Percentiles rank a stretch among this genome's conserved stretches.
These are phyloP conservation scores for Periophthalmodon schlosseri DNA, from an alignment of 2,113 vertebrate species.

Conservation along the genomic window DNA sequence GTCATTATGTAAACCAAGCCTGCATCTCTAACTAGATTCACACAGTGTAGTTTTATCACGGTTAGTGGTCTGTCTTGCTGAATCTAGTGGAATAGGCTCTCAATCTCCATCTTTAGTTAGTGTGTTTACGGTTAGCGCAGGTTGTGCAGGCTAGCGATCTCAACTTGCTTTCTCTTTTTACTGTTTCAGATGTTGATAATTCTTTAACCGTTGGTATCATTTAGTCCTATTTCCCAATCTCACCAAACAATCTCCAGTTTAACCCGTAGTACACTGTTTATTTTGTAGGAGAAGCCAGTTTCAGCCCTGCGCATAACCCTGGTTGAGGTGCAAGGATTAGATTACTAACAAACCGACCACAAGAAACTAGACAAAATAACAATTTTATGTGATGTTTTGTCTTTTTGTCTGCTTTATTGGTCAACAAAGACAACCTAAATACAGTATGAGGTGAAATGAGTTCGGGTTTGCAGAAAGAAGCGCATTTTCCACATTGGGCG, in stretches of 20 bases:
- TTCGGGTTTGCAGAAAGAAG: conserved; percentile 30
- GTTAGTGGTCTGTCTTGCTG: background rate
- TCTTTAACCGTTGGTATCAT: background rate
- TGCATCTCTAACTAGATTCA: background rate
- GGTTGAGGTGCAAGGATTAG: background rate
- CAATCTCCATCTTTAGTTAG: background rate
- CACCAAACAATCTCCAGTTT: conserved; percentile 16
- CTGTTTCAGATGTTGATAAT: background rate
- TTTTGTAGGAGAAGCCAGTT: conserved; percentile 33
- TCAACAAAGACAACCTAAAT: conserved; percentile 45
- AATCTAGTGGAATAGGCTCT: background rate
- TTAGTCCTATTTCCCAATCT: background rate
- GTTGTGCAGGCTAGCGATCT: background rate
- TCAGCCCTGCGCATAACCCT: conserved; percentile 11
- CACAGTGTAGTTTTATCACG: background rate
- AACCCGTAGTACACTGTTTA: conserved; percentile 28
- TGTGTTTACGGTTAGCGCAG: background rate
- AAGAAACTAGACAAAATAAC: background rate
- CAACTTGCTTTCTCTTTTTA: background rate
- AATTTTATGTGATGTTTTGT: background rate
- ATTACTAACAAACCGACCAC: background rate
- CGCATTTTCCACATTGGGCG: conserved; percentile 15
- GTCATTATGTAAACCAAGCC: background rate
- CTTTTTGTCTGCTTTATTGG: conserved; percentile 5
- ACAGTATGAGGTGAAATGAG: conserved; percentile 49